These are phyloP conservation scores for Caenorhabditis sulstoni DNA, from an alignment of 2,888 invertebrate genomes.

Conservation along the genomic window DNA sequence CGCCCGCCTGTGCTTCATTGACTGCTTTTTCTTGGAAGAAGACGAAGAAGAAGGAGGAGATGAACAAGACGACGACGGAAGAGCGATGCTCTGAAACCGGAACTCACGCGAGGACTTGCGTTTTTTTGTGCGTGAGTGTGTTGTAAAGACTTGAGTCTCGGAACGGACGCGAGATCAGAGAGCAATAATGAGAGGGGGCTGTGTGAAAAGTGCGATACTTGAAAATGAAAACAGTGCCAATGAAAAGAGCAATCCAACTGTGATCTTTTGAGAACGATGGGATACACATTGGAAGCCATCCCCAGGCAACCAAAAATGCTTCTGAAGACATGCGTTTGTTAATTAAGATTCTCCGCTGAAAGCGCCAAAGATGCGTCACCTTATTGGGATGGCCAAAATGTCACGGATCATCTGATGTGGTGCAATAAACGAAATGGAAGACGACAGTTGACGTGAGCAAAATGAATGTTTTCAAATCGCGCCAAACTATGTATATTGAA, in stretches of 20 bases:
- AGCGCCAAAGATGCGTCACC: conserved; percentile 25
- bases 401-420: conserved; percentile 50
- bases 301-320: no score
- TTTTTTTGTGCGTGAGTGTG: conserved; percentile 7
- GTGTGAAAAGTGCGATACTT: conserved; percentile 19
- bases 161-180: background rate
- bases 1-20: conserved; percentile 24
- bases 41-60: background rate
- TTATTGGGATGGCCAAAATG: conserved; percentile 31
- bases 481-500: background rate
- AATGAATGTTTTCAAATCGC: conserved; percentile 23
- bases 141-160: conserved; percentile 10
- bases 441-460: conserved; percentile 39
- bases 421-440: conserved; percentile 43
- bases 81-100: conserved; percentile 32
- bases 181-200: background rate
- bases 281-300: no score
- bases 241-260: background rate
- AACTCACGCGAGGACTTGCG: conserved; percentile 17
- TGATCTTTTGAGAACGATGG: background rate
- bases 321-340: conserved; percentile 4
- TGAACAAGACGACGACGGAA: no score
- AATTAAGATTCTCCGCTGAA: conserved; percentile 19
- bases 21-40: conserved; percentile 6
- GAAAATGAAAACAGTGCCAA: conserved; percentile 16